Conservation (phyloP, 2,797 vertebrate genomes). For the Centropyge bicolor region DNA sequence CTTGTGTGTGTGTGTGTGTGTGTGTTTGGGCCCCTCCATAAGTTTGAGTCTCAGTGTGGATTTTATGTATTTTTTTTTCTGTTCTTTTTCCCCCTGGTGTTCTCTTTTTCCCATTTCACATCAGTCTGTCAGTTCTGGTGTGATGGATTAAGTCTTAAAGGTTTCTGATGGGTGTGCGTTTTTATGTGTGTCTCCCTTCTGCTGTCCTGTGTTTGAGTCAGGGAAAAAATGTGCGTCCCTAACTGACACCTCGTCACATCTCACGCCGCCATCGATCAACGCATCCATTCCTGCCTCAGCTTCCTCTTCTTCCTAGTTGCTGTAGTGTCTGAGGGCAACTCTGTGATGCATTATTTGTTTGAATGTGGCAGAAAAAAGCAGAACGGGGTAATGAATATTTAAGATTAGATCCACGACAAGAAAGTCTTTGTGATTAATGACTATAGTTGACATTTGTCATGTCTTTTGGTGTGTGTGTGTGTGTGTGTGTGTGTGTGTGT, state of each 20-base stretch:
- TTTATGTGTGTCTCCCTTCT: slow-evolving; percentile 30
- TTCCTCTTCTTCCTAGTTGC: slow-evolving; percentile 27
- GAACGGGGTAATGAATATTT: slow-evolving; percentile 26
- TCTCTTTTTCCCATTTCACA: slow-evolving; percentile 36
- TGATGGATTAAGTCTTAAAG: slow-evolving; percentile 81
- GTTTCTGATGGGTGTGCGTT: slow-evolving; percentile 60
- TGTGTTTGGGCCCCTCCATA: slow-evolving; percentile 21
- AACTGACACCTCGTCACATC: slow-evolving; percentile 63
- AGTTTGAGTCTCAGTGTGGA: slow-evolving; percentile 30
- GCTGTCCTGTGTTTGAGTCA: slow-evolving; percentile 69
- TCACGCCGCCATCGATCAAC: slow-evolving; percentile 69
- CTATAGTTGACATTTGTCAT: slow-evolving; percentile 22
- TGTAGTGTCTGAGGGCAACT: slow-evolving; percentile 24
- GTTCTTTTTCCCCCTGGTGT: slow-evolving; percentile 29
- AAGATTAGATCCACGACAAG: slow-evolving; percentile 16
- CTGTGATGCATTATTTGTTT: slow-evolving; percentile 42
- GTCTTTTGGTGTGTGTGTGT: slow-evolving; percentile 13
- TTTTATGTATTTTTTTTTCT: slow-evolving; percentile 40
- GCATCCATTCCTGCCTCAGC: slow-evolving; percentile 28
- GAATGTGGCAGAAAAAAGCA: slow-evolving; percentile 24
- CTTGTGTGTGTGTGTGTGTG: slow-evolving; percentile 23
- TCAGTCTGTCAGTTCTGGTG: slow-evolving; percentile 49
- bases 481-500: slow-evolving; percentile 14
- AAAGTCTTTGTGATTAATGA: slow-evolving; percentile 36
- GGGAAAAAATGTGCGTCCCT: slow-evolving; percentile 58